These are phyloP conservation scores for Australoheros facetus DNA, from an alignment of 2,797 vertebrate genomes.

Conservation along the genomic window DNA sequence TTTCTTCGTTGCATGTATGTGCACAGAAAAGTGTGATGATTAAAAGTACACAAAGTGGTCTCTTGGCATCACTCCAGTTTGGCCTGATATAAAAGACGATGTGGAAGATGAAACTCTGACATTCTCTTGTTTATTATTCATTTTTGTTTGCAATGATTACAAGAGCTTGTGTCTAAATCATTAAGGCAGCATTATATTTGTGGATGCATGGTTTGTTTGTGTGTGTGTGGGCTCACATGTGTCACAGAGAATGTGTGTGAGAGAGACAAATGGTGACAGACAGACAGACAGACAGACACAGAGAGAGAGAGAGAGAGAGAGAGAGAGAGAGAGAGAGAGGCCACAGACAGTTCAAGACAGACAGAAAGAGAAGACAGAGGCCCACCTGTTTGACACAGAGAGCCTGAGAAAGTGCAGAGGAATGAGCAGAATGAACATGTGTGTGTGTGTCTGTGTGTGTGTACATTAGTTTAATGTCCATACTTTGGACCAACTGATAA, in stretches of 20 bases:
- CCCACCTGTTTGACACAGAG: constrained; percentile 83
- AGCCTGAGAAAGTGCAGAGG: constrained; percentile 86
- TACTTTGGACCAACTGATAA: constrained; percentile 53
- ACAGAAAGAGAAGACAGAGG: constrained; percentile 55
- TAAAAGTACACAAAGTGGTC: background rate
- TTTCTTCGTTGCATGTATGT: background rate
- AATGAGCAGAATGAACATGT: constrained; percentile 82
- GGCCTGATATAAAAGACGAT: background rate
- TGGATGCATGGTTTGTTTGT: constrained; percentile 8
- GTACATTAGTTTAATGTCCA: constrained; percentile 45
- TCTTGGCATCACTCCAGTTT: background rate
- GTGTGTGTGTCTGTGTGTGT: constrained; percentile 33
- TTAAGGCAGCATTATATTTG: background rate
- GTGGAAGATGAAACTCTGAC: background rate
- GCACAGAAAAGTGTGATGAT: background rate
- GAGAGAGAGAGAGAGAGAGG: background rate
- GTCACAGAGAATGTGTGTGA: constrained; percentile 12
- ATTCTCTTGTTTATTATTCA: background rate
- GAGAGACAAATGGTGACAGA: constrained; percentile 50
- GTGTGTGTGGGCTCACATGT: constrained; percentile 35
- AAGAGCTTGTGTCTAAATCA: constrained; percentile 21
- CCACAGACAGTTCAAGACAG: constrained; percentile 22
- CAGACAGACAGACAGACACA: constrained; percentile 7
- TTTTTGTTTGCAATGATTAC: background rate
- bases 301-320: constrained; percentile 14